phyloP scores from a whole-genome alignment of 2,888 invertebrate genomes.

The Adelognathus sp. region DNA sequence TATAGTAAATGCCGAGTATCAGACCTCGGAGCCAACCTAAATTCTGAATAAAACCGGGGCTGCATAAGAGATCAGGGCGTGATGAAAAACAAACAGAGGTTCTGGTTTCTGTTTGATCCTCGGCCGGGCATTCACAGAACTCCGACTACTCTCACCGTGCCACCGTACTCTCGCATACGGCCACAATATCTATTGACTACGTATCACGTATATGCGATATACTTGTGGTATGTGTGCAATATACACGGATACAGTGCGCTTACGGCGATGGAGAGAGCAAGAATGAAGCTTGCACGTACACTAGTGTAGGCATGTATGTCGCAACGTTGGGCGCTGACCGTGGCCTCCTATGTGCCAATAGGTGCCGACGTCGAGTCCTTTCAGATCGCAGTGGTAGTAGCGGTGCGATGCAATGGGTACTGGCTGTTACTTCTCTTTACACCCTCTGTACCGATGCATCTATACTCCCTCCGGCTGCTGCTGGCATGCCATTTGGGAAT shows the following conservation, averaged over 20 bases:
- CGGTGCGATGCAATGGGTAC: slow-evolving; percentile 11
- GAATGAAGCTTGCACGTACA: neutral
- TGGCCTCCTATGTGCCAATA: slow-evolving; percentile 35
- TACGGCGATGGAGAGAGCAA: neutral
- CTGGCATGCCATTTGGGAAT: slow-evolving; percentile 76
- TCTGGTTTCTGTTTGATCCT: slow-evolving; percentile 82
- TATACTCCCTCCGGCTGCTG: neutral
- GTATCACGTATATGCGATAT: slow-evolving; percentile 59
- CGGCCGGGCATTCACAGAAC: slow-evolving; percentile 78
- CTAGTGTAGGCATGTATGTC: slow-evolving; percentile 1
- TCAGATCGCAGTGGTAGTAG: neutral
- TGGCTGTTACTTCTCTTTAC: neutral
- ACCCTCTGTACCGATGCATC: slow-evolving; percentile 1
- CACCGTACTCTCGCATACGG: slow-evolving; percentile 38
- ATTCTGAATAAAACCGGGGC: slow-evolving; percentile 80
- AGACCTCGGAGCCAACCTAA: slow-evolving; percentile 75
- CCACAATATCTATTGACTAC: slow-evolving; percentile 79
- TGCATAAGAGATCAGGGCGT: slow-evolving; percentile 81
- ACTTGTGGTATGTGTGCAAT: slow-evolving; percentile 50
- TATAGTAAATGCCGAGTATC: slow-evolving; percentile 45
- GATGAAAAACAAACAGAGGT: slow-evolving; percentile 81
- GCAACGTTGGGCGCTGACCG: slow-evolving; percentile 33
- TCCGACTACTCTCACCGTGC: slow-evolving; percentile 69
- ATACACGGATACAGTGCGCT: slow-evolving; percentile 13
- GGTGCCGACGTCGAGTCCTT: slow-evolving; percentile 50